These are phyloP conservation scores for Vombatus ursinus DNA, from an alignment of 2,113 vertebrate genomes.

Conservation along the genomic window DNA sequence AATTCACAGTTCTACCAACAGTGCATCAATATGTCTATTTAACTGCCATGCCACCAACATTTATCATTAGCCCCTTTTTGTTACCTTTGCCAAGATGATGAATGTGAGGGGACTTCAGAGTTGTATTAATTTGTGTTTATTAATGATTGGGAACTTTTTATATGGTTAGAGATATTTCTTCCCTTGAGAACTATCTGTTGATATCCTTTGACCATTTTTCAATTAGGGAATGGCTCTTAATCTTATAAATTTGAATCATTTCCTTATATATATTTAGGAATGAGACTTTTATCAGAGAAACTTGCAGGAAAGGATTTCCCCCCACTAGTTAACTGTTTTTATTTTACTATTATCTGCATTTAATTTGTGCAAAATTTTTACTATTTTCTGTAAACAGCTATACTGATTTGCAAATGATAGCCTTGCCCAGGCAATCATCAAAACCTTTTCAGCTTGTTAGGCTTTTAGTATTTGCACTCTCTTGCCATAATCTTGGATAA, in stretches of 20 bases:
- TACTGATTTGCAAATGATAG: not conserved
- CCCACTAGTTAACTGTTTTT: not conserved
- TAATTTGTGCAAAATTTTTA: not conserved
- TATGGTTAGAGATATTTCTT: not conserved
- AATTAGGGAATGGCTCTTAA: not conserved
- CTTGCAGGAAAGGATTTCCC: not conserved
- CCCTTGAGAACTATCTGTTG: too few relatives aligned
- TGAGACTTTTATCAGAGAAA: not conserved
- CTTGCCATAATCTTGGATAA: not conserved
- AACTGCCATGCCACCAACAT: not conserved
- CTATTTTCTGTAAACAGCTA: not conserved
- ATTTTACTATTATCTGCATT: not conserved
- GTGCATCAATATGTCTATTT: not conserved
- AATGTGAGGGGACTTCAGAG: not conserved
- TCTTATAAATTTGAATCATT: not conserved
- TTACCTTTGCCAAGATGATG: not conserved
- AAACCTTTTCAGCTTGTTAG: not conserved
- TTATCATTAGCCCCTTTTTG: not conserved
- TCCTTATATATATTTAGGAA: not conserved
- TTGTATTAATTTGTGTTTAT: not conserved
- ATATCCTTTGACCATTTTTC: not conserved
- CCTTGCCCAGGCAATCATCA: not conserved
- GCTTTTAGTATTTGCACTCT: not conserved
- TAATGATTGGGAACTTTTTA: not conserved
- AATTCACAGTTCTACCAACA: not conserved